A percentile compares a stretch with the other conserved stretches of the same genome.
Conservation (phyloP, 2,888 invertebrate species). For the Rotaria macrura region DNA sequence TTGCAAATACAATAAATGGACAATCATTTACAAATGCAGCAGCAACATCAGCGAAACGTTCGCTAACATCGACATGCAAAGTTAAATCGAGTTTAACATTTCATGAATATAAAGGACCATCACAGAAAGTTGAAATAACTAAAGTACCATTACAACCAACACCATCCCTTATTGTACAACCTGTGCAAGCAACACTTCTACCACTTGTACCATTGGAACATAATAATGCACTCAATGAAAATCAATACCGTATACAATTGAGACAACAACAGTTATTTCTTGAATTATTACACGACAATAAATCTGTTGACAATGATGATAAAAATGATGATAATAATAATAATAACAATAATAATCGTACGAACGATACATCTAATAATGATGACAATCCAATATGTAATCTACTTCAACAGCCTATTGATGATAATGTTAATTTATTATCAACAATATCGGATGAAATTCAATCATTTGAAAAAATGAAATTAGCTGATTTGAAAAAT, state of each 20-base stretch:
- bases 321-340: neutral
- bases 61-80: neutral
- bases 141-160: slow-evolving; percentile 6
- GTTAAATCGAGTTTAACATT: slow-evolving; percentile 29
- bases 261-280: slow-evolving; percentile 19
- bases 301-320: neutral
- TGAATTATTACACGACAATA: neutral
- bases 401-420: neutral
- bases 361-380: neutral
- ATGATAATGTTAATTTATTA: neutral
- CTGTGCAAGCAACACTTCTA: neutral
- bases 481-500: neutral
- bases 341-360: neutral
- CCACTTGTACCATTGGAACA: neutral
- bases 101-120: slow-evolving; percentile 32
- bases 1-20: neutral
- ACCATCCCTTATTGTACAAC: neutral
- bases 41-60: neutral
- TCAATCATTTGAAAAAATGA: neutral
- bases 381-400: neutral
- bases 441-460: neutral
- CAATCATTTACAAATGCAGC: neutral
- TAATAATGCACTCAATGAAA: neutral
- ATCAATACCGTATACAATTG: neutral
- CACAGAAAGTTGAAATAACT: slow-evolving; percentile 26